Base-by-base conservation (phyloP, 2,113 vertebrate genomes). In the Tragelaphus buxtoni region DNA sequence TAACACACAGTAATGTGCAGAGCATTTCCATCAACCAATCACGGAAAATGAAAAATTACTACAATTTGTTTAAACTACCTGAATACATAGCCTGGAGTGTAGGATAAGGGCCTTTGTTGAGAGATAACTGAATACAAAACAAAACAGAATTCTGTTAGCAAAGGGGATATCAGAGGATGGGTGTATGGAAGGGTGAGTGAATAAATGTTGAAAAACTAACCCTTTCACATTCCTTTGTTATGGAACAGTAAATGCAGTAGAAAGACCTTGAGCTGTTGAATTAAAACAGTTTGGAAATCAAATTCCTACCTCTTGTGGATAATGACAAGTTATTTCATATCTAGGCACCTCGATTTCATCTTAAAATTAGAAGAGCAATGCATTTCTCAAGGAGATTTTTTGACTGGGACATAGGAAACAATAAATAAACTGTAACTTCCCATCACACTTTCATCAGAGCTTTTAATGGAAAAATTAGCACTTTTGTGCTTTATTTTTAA, bases 301-400 rank as follows among this genome's bases (percentile, higher is more conserved):
- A 32, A 91, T 85, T 91, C 42, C 1, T 91, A 45, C 35, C 12
- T 13, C 77, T n/a, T 45, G 28, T 63, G 9, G 79, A 79, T 90
- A 83, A 28, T 55, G 35, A 7, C 26, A 95, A 90, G 17, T 47
- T 77, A 83, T 63, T 97, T 88, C 28, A 95, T 84, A 72, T 87
- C 17, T 39, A 91, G 47, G 79, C n/a, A 95, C 8, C n/a, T 93
- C 16, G 53, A n/a, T 18, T 79, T 94, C 61, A 76, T 84, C 26
- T 93, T 56, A 30, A 90, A 96, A 84, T 96, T 90, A 84, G 18
- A 95, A 84, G 87, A 84, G 22, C 45, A 76, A 32, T 82, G 26
- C 13, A 91, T 80, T 88, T 65, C 47, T 91, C 30, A 74, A 92
- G 69, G 17, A 82, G 55, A 58, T 88, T 63, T 85, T 26, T 53